Conservation (phyloP, 2,888 invertebrate genomes). For the Epinotia nisella region DNA sequence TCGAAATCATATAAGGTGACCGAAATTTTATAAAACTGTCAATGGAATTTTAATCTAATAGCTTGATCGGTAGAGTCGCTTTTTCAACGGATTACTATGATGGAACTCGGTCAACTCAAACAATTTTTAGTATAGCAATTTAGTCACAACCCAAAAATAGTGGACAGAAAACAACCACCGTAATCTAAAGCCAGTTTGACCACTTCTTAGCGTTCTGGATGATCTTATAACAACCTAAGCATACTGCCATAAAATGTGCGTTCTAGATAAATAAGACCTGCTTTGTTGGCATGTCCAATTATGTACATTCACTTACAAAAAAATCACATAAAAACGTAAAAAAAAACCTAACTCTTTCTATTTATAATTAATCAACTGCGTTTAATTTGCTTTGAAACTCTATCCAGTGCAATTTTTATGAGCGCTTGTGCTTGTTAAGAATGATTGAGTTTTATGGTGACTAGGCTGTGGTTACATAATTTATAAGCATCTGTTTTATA, state of each 20-base stretch:
- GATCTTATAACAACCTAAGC: not conserved
- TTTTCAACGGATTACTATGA: too few species aligned
- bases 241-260: not conserved
- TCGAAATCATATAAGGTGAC: too few species aligned
- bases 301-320: not conserved
- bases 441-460: not conserved
- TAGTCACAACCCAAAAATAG: not conserved
- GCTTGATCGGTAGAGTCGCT: too few species aligned
- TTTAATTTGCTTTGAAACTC: not conserved
- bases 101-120: too few species aligned
- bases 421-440: constrained; percentile 3
- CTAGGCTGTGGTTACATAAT: not conserved
- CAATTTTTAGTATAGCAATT: not conserved
- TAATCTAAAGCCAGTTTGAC: constrained; percentile 1
- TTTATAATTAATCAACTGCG: not conserved
- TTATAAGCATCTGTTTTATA: constrained; percentile 7
- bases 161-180: not conserved
- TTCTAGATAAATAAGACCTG: not conserved
- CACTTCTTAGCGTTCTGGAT: not conserved
- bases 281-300: not conserved
- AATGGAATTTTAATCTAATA: too few species aligned
- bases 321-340: not conserved
- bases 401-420: not conserved
- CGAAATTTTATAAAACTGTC: too few species aligned
- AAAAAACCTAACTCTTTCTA: not conserved